Percentiles rank a stretch among this genome's conserved stretches.
phyloP scores from a whole-genome alignment of 2,797 vertebrate species.

The Malurus leucopterus region DNA sequence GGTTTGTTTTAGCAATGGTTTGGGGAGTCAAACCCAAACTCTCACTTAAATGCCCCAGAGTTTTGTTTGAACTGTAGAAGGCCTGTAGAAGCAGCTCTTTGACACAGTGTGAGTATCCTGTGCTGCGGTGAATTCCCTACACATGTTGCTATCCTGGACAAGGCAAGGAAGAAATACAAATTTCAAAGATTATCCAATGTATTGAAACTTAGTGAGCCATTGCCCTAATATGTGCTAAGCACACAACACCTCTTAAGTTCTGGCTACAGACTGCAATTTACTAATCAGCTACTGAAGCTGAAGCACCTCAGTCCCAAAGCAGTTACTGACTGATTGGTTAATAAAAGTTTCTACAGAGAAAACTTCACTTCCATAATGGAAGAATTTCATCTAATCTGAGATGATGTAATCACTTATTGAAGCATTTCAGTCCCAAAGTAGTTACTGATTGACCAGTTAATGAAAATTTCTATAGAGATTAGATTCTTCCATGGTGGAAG shows the following conservation, averaged over 20 bases:
- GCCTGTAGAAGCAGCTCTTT: not conserved
- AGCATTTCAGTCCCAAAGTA: not conserved
- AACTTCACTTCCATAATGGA: conserved; percentile 31
- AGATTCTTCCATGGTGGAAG: not conserved
- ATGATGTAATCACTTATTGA: conserved; percentile 37
- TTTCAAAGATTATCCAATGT: conserved; percentile 31
- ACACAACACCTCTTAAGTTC: conserved; percentile 2
- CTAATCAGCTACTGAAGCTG: conserved; percentile 38
- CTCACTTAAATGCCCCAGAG: not conserved
- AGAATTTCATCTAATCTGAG: not conserved
- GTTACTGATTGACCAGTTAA: conserved; percentile 41
- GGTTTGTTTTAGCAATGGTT: not conserved
- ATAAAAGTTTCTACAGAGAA: conserved; percentile 19
- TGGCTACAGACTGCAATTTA: conserved; percentile 47
- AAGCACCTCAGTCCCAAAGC: not conserved
- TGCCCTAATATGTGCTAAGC: conserved; percentile 13
- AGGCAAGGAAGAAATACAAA: conserved; percentile 10
- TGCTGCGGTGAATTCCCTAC: not conserved
- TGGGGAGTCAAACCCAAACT: not conserved
- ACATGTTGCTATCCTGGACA: not conserved
- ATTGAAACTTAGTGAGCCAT: conserved; percentile 51
- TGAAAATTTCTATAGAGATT: conserved; percentile 11
- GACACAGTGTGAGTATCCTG: not conserved
- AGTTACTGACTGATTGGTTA: conserved; percentile 46
- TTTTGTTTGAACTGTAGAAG: not conserved